Conservation (phyloP, 2,888 invertebrate genomes). For the Thyatira batis region DNA sequence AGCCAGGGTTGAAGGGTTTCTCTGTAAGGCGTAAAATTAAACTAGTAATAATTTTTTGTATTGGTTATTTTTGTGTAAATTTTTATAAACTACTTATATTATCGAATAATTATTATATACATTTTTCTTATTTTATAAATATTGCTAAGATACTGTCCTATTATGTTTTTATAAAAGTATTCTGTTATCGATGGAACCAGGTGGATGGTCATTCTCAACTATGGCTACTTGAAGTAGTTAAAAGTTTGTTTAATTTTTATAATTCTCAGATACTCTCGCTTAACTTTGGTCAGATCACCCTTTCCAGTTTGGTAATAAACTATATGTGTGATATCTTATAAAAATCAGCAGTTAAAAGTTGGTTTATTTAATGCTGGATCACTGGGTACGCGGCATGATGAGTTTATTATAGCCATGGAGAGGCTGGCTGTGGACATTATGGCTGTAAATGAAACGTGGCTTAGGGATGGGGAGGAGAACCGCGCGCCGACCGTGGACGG, state of each 20-base stretch:
- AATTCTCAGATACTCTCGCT: not conserved
- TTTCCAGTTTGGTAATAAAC: not conserved
- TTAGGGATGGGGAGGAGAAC: conserved; percentile 21
- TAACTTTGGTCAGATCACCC: too few species aligned
- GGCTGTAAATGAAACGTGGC: conserved; percentile 30
- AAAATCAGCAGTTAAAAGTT: conserved; percentile 7
- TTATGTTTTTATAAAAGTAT: too few species aligned
- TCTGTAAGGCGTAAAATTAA: not conserved
- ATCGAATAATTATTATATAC: not conserved
- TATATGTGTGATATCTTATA: not conserved
- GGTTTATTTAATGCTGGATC: conserved; percentile 26
- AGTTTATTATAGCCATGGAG: conserved; percentile 17
- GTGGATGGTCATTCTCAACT: not conserved
- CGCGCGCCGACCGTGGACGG: conserved; percentile 23
- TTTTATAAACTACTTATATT: not conserved
- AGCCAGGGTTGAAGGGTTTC: not conserved
- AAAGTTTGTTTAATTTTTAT: not conserved
- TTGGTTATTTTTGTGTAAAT: not conserved
- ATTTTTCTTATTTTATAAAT: not conserved
- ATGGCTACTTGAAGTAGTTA: not conserved
- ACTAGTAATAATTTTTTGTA: not conserved
- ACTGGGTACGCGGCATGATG: conserved; percentile 19
- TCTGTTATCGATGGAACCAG: too few species aligned
- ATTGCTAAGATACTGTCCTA: not conserved
- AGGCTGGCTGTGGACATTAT: conserved; percentile 17